phyloP scores from a whole-genome alignment of 2,888 invertebrate species.

The Sthenelais limicola region DNA sequence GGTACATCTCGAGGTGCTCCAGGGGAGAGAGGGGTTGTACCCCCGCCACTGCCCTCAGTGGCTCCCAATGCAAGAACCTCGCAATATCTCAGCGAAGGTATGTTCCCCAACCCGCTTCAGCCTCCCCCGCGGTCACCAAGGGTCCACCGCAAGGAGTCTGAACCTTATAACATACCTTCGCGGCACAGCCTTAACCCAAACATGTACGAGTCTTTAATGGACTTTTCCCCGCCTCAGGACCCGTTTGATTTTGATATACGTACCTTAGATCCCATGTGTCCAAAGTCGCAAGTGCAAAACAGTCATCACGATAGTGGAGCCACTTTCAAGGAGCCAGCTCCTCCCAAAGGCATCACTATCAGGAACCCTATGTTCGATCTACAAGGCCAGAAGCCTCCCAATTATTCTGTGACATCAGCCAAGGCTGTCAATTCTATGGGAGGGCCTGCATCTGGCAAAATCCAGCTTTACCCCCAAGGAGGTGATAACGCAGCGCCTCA shows the following conservation, averaged over 20 bases:
- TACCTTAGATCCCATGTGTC: conserved; percentile 47
- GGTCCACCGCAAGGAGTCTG: neutral
- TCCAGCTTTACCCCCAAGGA: too few species aligned
- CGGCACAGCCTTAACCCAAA: conserved; percentile 17
- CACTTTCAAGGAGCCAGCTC: neutral
- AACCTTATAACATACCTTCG: neutral
- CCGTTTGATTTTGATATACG: conserved; percentile 47
- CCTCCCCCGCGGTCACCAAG: conserved; percentile 24
- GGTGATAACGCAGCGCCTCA: too few species aligned
- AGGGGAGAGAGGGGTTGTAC: neutral
- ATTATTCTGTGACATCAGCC: too few species aligned
- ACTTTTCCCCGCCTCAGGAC: conserved; percentile 12
- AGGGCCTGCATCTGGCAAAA: too few species aligned
- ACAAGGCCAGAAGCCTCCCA: too few species aligned
- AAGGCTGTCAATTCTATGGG: too few species aligned
- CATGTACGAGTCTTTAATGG: conserved; percentile 16
- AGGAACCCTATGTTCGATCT: conserved; percentile 30
- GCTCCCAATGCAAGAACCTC: conserved; percentile 31
- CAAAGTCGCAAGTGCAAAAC: neutral
- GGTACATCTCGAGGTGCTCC: neutral
- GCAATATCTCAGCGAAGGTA: neutral
- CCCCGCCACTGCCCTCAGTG: conserved; percentile 32
- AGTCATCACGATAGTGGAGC: neutral
- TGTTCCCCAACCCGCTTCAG: neutral
- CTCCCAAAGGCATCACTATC: conserved; percentile 13